Base-by-base conservation (phyloP, 2,797 vertebrate species). In the Falco naumanni region DNA sequence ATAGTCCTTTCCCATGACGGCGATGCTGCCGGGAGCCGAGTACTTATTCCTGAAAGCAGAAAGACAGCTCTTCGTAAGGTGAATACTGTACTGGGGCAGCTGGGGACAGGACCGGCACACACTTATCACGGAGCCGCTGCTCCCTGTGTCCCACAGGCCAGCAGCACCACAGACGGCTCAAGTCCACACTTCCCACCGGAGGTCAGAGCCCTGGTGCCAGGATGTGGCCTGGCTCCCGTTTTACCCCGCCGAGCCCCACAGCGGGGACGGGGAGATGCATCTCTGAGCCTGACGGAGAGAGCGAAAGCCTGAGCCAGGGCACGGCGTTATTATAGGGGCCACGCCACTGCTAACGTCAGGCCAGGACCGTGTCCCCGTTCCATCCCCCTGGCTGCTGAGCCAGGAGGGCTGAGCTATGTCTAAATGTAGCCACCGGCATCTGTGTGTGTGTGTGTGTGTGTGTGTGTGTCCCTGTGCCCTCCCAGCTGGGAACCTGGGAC, bases 1-100 rank as follows among this genome's bases (percentile, higher is more conserved):
- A 95, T 99, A 99, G 98, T 99, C 99, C 98, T 99, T 99, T 88
- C 99, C 99, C 99, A 99, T 99, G 93, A 98, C 98, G 96, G 98
- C 77, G 20, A 98, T 97, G 9, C 97, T 98, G 92, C 98, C 95
- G 2, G 97, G 94, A 90, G 96, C 96, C 3, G 96, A 97, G 91
- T 98, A 98, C 81, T 98, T 98, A 95, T 98, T 98, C 96, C 98
- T 98, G 97, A 97, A 98, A 97, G 95, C 95, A 98, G 93, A 96
- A 94, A 95, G 60, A 93, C 29, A 81, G 84, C 51, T 61, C 81
- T 90, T 59, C 0, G 87, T 94, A 43, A 93, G 65, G 37, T 4
- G 18, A 72, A 2, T 26, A 11, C 9, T 2, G 3, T 26, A 3
- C 48, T 0, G 15, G 50, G 43, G 28, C 54, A 19, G 71, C 1